phyloP scores from a whole-genome alignment of 1,140 invertebrate species.

The Trachelipus rathkii region DNA sequence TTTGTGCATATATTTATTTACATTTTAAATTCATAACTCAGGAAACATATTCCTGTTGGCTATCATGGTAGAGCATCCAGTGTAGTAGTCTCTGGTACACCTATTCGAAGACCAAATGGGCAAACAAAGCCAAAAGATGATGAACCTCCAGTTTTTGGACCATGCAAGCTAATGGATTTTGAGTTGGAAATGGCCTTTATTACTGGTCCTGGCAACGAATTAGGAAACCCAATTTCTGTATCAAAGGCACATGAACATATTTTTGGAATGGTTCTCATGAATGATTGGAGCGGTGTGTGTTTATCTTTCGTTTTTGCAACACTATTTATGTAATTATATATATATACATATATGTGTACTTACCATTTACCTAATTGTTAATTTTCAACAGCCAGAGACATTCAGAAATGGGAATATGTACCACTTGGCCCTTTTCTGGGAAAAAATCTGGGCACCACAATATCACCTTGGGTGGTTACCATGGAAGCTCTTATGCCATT shows the following conservation, averaged over 20 bases:
- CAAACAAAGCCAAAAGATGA: constrained; percentile 81
- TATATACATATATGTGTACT: too few species aligned
- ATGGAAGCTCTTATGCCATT: constrained; percentile 91
- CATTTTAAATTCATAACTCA: constrained; percentile 49
- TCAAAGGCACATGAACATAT: constrained; percentile 85
- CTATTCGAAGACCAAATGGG: constrained; percentile 81
- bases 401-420: constrained; percentile 99
- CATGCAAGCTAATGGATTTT: constrained; percentile 86
- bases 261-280: constrained; percentile 97
- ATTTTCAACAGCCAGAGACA: constrained; percentile 73
- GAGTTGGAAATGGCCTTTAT: constrained; percentile 98
- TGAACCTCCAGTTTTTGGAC: constrained; percentile 76
- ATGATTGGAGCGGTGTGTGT: constrained; percentile 90
- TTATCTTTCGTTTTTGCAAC: background rate
- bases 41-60: constrained; percentile 92
- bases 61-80: constrained; percentile 97
- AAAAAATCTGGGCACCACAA: constrained; percentile 92
- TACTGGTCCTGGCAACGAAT: constrained; percentile 66
- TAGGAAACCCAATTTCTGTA: constrained; percentile 79
- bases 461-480: constrained; percentile 96
- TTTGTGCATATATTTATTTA: too few species aligned
- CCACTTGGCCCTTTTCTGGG: constrained; percentile 96
- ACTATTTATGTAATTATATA: background rate
- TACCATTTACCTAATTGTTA: background rate
- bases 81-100: constrained; percentile 88